Base-by-base conservation (phyloP, 1,140 invertebrate species). In the Ericerus pela region DNA sequence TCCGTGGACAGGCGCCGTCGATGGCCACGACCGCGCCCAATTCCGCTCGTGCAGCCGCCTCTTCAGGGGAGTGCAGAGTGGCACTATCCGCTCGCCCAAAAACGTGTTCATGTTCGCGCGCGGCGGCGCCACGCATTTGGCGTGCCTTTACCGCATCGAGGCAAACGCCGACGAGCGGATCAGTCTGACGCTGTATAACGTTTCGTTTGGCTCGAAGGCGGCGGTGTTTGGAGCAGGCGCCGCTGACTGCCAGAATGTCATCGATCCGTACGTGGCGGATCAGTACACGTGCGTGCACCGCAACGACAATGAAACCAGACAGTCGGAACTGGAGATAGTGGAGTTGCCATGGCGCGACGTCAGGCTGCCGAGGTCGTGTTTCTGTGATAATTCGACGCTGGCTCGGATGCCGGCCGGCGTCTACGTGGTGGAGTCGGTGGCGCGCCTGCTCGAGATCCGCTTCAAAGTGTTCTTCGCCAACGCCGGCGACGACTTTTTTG, bases 101-200 rank as follows among this genome's bases (percentile, higher is more conserved):
- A 85, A 82, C 62, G 84, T 86, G 27, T 88, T 88, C 70, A 77
- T 86, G 62, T 88, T 81, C 62, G 84, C 84, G 4, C 72, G 85
- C 55, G 85, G 85, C 3, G 85, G 85, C 0, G 76, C 82, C 3
- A 75, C 76, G 60, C 83, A 84, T 66, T 65, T 88, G 28, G 81
- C 75, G 56, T 88, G 85, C 65, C 71, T 79, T 33, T 81, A 85
- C 66, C 76, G 80, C 62, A 85, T 87, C 64, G 79, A 82, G 69
- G 77, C 78, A 0, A 69, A 74, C n/a, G 47, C 60, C 0, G 75
- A 78, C 24, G 79, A 85, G 64, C 71, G 78, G 57, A 60, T 74
- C 0, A 73, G 79, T 14, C 66, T 90, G 11, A 78, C 77, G 0
- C 64, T 86, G n/a, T 75, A 79, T 57, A 84, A 82, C 63, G 76